Base-by-base conservation (phyloP, 2,113 vertebrate species). In the Osmerus mordax region DNA sequence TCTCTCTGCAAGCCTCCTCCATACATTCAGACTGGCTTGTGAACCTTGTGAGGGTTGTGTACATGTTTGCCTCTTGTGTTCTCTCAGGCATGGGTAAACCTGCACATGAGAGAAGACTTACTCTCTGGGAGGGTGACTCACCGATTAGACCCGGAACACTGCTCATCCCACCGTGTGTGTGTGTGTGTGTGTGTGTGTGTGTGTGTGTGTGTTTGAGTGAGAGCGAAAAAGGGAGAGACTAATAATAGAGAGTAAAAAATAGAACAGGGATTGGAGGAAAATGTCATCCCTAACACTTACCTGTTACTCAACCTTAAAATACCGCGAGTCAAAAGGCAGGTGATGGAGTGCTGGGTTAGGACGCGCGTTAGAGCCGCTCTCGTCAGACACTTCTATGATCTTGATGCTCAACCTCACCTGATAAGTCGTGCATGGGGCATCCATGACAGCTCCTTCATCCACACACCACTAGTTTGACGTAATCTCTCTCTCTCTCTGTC, bases 211-310 rank as follows among this genome's bases (percentile, higher is more conserved):
- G 32, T 56, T 69, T 29, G 56, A 51, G 67, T 54, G 67, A 41
- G 36, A 41, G 36, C 3, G 36, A 6, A 41, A 41, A 41, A 41
- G 36, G 36, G 36, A 4, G 73, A 53, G 67, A 77, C 88, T 89
- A 87, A 83, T 82, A 89, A 92, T 90, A 89, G 89, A 81, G 71
- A 73, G 78, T 76, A 82, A 87, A 86, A 87, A 85, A 89, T 81
- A 86, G 78, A 80, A 71, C 71, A 74, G 71, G 81, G 79, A 77
- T 74, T 69, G 77, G 83, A 73, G 67, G 81, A 73, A 89, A 89
- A 88, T 83, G 80, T 70, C 77, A 86, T 62, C 61, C 63, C 25
- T 67, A 69, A 73, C 55, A 65, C 71, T 67, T 1, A 74, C 71
- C 81, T 78, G 81, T 83, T 86, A 79, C 77, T 81, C 76, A 88